Percentiles rank a stretch among this genome's conserved stretches.
These are phyloP conservation scores for Cyphomyrus discorhynchus DNA, from an alignment of 2,113 vertebrate species.

Conservation along the genomic window DNA sequence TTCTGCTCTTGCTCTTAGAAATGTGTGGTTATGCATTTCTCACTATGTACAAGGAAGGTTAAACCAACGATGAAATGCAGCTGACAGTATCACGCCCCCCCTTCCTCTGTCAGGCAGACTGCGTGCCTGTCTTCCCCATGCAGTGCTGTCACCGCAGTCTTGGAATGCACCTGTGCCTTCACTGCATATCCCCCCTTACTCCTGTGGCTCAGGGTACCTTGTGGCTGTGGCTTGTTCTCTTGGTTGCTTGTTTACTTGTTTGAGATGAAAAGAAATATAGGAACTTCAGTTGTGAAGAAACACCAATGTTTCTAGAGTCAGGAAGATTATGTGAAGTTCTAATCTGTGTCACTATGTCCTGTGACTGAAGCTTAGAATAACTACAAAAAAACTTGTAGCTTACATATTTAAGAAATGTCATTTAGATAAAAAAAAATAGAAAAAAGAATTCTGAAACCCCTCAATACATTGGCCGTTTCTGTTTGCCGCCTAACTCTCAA, in stretches of 20 bases:
- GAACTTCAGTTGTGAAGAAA: neutral
- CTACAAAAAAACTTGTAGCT: neutral
- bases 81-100: neutral
- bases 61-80: neutral
- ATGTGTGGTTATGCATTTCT: neutral
- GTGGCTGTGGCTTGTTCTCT: neutral
- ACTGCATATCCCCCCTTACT: neutral
- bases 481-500: neutral
- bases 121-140: neutral
- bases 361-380: neutral
- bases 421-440: neutral
- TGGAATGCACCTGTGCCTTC: slow-evolving; percentile 16
- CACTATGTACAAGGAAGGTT: neutral
- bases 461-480: neutral
- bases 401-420: neutral
- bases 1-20: neutral
- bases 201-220: neutral
- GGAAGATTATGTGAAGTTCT: neutral
- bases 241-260: neutral
- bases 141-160: neutral
- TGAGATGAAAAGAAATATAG: neutral
- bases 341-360: neutral
- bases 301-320: neutral
- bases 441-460: neutral
- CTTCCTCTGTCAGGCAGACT: neutral